A percentile compares a stretch with the other conserved stretches of the same genome.
Evolutionary conservation across 1,140 invertebrate genomes (phyloP).

Genomic region (Platyura marginata): DNA sequence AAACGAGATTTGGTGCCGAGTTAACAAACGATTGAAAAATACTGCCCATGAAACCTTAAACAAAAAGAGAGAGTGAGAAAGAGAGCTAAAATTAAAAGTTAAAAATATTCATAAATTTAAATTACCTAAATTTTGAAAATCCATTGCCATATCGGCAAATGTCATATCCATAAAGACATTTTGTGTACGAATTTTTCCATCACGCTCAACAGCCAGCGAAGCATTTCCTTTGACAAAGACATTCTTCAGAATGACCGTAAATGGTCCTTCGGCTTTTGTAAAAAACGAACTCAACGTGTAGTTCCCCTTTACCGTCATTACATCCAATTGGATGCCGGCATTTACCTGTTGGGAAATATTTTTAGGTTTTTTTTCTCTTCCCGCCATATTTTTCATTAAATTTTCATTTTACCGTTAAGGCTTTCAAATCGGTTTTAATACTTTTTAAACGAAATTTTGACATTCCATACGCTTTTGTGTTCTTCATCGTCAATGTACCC

Average conservation of each 20-base stretch:
- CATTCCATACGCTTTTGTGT: constrained; percentile 50
- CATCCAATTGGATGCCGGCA: constrained; percentile 43
- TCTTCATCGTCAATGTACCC: constrained; percentile 47
- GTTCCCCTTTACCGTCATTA: constrained; percentile 48
- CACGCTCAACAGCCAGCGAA: constrained; percentile 43
- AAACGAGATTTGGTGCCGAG: constrained; percentile 58
- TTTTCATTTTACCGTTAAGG: constrained; percentile 33
- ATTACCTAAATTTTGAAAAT: constrained; percentile 53
- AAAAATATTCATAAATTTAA: too few species aligned
- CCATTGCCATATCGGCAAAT: constrained; percentile 55
- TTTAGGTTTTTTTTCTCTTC: constrained; percentile 2
- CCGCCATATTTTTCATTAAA: constrained; percentile 2
- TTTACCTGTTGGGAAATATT: constrained; percentile 34
- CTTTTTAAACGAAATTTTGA: constrained; percentile 57
- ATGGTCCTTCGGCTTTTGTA: constrained; percentile 47
- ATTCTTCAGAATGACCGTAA: constrained; percentile 48
- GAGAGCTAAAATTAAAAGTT: too few species aligned
- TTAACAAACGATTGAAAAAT: constrained; percentile 63
- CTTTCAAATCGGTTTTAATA: constrained; percentile 41
- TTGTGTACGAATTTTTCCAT: constrained; percentile 54
- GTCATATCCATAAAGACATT: constrained; percentile 61
- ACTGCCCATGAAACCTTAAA: constrained; percentile 40
- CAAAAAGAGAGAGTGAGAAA: neutral
- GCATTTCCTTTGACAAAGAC: constrained; percentile 46
- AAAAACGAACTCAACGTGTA: constrained; percentile 56